Conservation (phyloP, 2,797 vertebrate genomes). For the Lithobates sylvaticus region DNA sequence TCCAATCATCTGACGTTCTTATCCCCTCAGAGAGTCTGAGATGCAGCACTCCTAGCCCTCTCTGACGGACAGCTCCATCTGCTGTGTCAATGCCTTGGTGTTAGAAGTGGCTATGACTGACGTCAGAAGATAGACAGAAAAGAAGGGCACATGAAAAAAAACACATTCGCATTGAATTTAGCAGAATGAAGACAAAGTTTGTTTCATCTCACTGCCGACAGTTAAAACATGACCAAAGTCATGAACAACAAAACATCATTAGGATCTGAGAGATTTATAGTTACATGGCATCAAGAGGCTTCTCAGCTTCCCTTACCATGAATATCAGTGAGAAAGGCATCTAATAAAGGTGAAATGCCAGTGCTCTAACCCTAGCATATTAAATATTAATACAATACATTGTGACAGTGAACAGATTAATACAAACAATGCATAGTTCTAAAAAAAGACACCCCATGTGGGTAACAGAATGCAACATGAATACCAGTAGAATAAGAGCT, state of each 20-base stretch:
- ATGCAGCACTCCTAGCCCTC: constrained; percentile 1
- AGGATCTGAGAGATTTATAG: constrained; percentile 32
- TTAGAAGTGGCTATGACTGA: constrained; percentile 32
- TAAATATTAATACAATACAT: no score
- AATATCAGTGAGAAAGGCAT: constrained; percentile 8
- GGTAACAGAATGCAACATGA: no score
- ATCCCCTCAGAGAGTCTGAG: constrained; percentile 29
- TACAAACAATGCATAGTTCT: no score
- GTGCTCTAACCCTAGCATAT: neutral
- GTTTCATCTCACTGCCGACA: constrained; percentile 49
- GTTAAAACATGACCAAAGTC: constrained; percentile 58
- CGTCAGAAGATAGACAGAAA: constrained; percentile 39
- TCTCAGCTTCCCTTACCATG: neutral
- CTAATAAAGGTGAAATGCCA: neutral
- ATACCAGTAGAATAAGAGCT: no score
- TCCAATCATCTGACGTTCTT: constrained; percentile 47
- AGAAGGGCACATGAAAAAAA: constrained; percentile 45
- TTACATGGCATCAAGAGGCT: constrained; percentile 17
- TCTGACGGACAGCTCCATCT: constrained; percentile 52
- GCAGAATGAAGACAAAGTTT: constrained; percentile 34
- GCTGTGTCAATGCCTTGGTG: constrained; percentile 26
- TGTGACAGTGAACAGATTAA: no score
- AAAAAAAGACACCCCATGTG: no score
- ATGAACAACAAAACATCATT: constrained; percentile 58
- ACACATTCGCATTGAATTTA: constrained; percentile 46